These are phyloP conservation scores for Microplitis mediator DNA, from an alignment of 1,140 invertebrate species.

Conservation along the genomic window DNA sequence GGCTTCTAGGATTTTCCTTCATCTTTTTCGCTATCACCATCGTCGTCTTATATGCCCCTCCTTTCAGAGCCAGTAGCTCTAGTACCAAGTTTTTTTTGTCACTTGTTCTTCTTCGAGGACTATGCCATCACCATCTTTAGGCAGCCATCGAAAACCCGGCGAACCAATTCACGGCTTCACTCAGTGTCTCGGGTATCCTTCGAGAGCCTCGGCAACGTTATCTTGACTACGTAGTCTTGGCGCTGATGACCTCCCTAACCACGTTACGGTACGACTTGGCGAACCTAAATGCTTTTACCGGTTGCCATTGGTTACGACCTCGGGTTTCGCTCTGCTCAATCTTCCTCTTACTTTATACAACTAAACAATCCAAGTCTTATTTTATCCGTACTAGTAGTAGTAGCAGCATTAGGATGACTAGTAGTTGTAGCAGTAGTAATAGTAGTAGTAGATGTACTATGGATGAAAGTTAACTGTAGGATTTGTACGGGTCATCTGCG, in stretches of 20 bases:
- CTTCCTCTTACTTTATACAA: background rate
- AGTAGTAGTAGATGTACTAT: too few relatives aligned
- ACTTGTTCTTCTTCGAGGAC: too few relatives aligned
- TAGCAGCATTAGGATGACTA: background rate
- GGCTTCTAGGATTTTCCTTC: background rate
- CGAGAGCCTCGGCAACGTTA: slow-evolving; percentile 31
- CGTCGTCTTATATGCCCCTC: background rate
- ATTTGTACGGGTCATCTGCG: slow-evolving; percentile 3
- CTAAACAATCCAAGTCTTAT: background rate
- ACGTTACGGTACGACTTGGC: slow-evolving; percentile 31
- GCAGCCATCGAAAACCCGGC: too few relatives aligned
- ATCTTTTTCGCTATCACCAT: background rate
- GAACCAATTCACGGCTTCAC: background rate
- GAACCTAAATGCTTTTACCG: slow-evolving; percentile 37
- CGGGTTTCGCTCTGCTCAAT: slow-evolving; percentile 22
- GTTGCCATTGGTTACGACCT: slow-evolving; percentile 40
- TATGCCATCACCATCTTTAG: slow-evolving; percentile 20
- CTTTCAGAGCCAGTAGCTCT: too few relatives aligned
- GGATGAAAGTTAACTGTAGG: background rate
- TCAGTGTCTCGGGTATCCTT: background rate
- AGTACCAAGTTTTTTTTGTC: too few relatives aligned
- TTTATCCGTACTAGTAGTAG: too few relatives aligned
- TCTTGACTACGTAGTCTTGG: slow-evolving; percentile 29
- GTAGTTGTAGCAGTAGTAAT: too few relatives aligned
- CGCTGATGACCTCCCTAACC: slow-evolving; percentile 44